phyloP scores from a whole-genome alignment of 2,113 vertebrate genomes.

The Circaetus gallicus region DNA sequence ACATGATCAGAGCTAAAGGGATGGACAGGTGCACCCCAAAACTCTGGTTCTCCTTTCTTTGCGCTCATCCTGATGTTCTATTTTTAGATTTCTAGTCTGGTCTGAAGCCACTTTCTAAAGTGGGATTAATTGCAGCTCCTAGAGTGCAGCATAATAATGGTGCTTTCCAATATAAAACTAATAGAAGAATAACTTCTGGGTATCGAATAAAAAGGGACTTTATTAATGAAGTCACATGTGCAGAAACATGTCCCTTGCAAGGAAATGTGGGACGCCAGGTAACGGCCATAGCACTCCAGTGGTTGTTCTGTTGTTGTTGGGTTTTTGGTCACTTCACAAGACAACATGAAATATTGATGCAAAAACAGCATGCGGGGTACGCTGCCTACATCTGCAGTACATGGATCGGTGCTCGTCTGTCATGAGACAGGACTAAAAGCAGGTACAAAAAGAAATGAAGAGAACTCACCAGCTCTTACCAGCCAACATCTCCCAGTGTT shows the following conservation, averaged over 20 bases:
- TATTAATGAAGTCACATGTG: not conserved
- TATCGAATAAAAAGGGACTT: not conserved
- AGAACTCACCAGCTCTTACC: not conserved
- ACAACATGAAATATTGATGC: constrained; percentile 18
- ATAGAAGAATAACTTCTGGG: not conserved
- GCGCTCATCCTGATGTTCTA: not conserved
- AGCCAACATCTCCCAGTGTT: not conserved
- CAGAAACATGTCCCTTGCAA: not conserved
- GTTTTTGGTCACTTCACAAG: not conserved
- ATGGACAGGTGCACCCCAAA: not conserved
- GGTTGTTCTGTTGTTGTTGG: not conserved
- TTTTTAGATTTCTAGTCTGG: not conserved
- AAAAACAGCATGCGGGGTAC: not conserved
- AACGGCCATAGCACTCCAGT: not conserved
- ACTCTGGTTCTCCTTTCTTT: not conserved
- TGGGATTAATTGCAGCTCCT: not conserved
- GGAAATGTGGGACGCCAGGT: not conserved
- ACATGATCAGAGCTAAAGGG: not conserved
- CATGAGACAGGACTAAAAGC: constrained; percentile 20
- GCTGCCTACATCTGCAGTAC: not conserved
- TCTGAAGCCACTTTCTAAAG: not conserved
- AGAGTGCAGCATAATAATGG: not conserved
- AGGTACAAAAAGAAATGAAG: not conserved
- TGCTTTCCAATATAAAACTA: not conserved
- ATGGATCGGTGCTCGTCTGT: not conserved